Base-by-base conservation (phyloP, 2,888 invertebrate genomes). In the Sinelater perroti region DNA sequence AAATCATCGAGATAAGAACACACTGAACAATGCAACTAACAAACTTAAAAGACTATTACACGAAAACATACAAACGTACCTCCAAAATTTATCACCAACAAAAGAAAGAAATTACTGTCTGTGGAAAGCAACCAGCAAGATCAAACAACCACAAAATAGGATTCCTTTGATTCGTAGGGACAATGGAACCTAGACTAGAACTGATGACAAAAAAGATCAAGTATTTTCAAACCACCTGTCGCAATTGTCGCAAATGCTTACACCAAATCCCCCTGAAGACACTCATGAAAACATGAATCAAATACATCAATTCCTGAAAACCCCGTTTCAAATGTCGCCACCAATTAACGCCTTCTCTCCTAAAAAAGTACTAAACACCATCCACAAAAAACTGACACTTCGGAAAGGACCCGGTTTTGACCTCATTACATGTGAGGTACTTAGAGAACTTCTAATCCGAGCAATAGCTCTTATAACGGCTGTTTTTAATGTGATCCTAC, bases 51-150 rank as follows among this genome's bases (percentile, higher is more conserved):
- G n/a, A n/a, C n/a, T n/a, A n/a, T n/a, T n/a, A n/a, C n/a, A 31
- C 31, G 28, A 4, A 8, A 26, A 26, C n/a, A n/a, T n/a, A n/a
- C n/a, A 26, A 31, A 31, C 31, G 14, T 14, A 35, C n/a, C 2
- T 14, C 16, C 6, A 14, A 14, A 35, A 35, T n/a, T 2, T 14
- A 2, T 35, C 35, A 35, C 8, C 35, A 3, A 35, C 35, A 8
- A 35, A 35, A 35, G 35, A 35, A 16, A 35, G 16, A 14, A 35
- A 6, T 16, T 16, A 35, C n/a, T 35, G 16, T 8, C 17, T 35
- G 7, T 35, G 35, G 16, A 35, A 16, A 35, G 16, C 1, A 8
- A 35, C 16, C 2, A 35, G 17, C 16, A 35, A 35, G 2, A 35
- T 35, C n/a, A 35, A 35, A 16, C 14, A 8, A 35, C 35, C 35